Conservation (phyloP, 2,797 vertebrate species). For the Florisuga fusca region DNA sequence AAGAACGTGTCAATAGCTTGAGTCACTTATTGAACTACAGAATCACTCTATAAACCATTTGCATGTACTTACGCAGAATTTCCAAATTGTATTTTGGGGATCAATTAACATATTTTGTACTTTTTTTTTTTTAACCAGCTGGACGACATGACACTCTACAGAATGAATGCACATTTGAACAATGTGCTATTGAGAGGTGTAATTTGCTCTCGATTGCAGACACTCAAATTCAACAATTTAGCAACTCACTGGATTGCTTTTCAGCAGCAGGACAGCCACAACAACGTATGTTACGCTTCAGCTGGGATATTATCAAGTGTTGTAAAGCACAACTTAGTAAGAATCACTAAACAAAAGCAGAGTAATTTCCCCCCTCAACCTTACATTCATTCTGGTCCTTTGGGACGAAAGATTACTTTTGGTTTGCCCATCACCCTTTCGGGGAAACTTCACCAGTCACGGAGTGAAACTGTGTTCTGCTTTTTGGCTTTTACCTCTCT, state of each 20-base stretch:
- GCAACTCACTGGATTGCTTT: no score
- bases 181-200: not conserved
- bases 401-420: not conserved
- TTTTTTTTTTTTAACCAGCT: not conserved
- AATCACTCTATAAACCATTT: not conserved
- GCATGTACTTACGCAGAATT: not conserved
- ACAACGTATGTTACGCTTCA: fast-evolving
- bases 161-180: not conserved
- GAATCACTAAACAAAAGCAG: not conserved
- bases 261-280: not conserved
- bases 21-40: not conserved
- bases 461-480: not conserved
- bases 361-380: fast-evolving
- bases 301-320: no score
- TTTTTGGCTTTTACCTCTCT: not conserved
- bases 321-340: not conserved
- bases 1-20: fast-evolving
- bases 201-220: not conserved
- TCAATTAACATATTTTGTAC: not conserved
- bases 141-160: not conserved
- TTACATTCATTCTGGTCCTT: not conserved
- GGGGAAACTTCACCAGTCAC: not conserved
- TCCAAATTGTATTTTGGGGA: not conserved
- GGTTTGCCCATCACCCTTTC: not conserved
- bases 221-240: not conserved